Conservation (phyloP, 2,113 vertebrate genomes). For the Trogon melanurus region DNA sequence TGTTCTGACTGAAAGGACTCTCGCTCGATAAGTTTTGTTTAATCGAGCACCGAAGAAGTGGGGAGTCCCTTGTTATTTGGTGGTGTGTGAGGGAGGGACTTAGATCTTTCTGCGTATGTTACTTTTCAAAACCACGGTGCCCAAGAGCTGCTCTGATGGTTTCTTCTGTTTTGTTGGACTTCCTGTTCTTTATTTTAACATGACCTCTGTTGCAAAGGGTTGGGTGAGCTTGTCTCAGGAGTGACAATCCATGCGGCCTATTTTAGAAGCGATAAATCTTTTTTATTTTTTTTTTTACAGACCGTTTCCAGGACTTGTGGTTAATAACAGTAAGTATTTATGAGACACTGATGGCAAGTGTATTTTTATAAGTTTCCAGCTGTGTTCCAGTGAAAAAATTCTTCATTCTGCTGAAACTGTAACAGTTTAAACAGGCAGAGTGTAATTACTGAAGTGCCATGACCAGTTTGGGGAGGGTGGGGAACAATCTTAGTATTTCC, state of each 20-base stretch:
- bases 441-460: background rate
- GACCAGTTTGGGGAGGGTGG: background rate
- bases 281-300: background rate
- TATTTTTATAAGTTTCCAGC: background rate
- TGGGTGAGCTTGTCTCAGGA: background rate
- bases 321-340: slow-evolving; percentile 72
- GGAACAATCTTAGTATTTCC: background rate
- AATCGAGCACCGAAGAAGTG: background rate
- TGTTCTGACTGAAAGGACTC: background rate
- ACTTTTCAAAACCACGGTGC: background rate
- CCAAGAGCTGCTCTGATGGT: background rate
- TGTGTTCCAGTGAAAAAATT: background rate
- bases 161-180: background rate
- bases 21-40: background rate
- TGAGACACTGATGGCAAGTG: background rate
- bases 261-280: background rate
- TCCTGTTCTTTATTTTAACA: background rate
- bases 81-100: background rate
- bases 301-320: slow-evolving; percentile 73
- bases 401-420: background rate
- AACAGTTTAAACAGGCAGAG: background rate
- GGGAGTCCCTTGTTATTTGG: background rate
- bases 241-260: background rate
- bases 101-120: background rate
- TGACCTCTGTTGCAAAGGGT: background rate